Percentiles rank a stretch among this genome's conserved stretches.
Evolutionary conservation across 2,888 invertebrate species (phyloP).

Genomic region (Cyaniris semiargus): DNA sequence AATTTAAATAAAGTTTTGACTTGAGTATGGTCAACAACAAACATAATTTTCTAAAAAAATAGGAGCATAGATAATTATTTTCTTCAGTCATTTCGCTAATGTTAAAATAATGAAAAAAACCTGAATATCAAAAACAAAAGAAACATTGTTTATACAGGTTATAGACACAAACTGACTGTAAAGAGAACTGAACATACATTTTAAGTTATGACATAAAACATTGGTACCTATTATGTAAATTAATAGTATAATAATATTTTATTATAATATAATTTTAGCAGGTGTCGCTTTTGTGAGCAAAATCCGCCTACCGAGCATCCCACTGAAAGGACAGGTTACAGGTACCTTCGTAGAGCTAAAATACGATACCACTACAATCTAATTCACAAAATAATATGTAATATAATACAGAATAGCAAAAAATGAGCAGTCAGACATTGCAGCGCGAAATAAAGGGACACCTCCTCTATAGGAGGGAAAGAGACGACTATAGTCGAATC

Average conservation of each 20-base stretch:
- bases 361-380: constrained; percentile 77
- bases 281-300: constrained; percentile 33
- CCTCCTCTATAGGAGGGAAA: constrained; percentile 51
- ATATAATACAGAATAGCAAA: constrained; percentile 73
- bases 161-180: background rate
- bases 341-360: constrained; percentile 60
- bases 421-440: constrained; percentile 71
- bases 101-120: constrained; percentile 19
- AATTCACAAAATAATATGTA: constrained; percentile 80
- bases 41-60: background rate
- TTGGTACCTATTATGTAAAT: background rate
- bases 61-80: background rate
- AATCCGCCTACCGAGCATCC: constrained; percentile 65
- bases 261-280: background rate
- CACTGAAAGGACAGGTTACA: constrained; percentile 50
- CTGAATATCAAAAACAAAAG: background rate
- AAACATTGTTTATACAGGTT: background rate
- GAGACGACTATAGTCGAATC: constrained; percentile 55
- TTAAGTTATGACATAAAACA: background rate
- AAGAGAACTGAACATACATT: background rate
- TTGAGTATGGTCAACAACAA: no score
- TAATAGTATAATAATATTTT: background rate
- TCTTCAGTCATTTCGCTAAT: constrained; percentile 13
- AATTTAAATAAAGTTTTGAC: no score
- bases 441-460: constrained; percentile 61